Evolutionary conservation across 2,113 vertebrate genomes (phyloP).

Genomic region (Gallinago media): DNA sequence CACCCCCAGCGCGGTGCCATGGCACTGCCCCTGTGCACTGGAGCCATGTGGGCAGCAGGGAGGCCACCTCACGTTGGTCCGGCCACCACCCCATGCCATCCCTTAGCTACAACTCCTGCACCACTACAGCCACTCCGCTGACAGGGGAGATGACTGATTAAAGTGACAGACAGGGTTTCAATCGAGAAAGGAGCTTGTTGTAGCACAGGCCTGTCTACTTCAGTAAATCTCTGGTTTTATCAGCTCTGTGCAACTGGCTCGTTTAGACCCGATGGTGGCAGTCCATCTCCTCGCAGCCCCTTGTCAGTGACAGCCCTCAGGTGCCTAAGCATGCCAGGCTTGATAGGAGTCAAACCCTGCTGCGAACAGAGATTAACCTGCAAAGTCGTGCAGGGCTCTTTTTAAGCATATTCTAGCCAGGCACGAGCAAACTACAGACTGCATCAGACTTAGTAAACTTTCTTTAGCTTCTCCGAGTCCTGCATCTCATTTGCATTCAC

Average conservation of each 20-base stretch:
- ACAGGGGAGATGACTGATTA: conserved; percentile 52
- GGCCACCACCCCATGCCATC: neutral
- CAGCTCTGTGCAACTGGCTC: conserved; percentile 72
- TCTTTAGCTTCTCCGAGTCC: neutral
- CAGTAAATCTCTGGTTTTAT: conserved; percentile 77
- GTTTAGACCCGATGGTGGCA: conserved; percentile 65
- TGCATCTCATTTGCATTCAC: conserved; percentile 56
- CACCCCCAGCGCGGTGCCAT: fast-evolving
- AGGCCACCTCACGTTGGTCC: fast-evolving
- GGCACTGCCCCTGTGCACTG: neutral
- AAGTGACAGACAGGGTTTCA: conserved; percentile 68
- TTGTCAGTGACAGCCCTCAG: conserved; percentile 73
- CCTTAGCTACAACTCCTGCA: conserved; percentile 24
- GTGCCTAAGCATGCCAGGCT: conserved; percentile 53
- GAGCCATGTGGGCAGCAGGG: neutral
- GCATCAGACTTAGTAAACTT: conserved; percentile 57
- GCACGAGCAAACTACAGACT: conserved; percentile 25
- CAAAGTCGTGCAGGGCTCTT: neutral
- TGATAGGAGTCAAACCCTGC: conserved; percentile 62
- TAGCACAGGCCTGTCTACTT: conserved; percentile 65
- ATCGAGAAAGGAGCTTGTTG: conserved; percentile 60
- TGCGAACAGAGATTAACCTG: conserved; percentile 71
- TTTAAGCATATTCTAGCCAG: conserved; percentile 9
- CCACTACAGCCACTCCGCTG: conserved; percentile 49
- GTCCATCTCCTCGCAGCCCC: conserved; percentile 70